phyloP scores from a whole-genome alignment of 1,140 invertebrate genomes.

The Spodoptera frugiperda region DNA sequence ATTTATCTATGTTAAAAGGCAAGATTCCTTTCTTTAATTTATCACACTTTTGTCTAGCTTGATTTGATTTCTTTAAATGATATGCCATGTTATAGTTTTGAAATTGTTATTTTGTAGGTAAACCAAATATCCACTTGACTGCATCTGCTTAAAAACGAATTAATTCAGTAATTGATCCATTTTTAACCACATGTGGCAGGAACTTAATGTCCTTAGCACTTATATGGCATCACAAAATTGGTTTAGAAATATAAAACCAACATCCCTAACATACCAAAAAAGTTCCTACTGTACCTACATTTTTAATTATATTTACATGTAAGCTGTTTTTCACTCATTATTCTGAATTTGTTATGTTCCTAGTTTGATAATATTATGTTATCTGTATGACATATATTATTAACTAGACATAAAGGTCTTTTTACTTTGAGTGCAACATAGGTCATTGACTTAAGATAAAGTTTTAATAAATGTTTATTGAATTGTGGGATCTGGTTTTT shows the following conservation, averaged over 20 bases:
- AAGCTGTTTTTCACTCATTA: not conserved
- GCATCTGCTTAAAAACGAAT: not conserved
- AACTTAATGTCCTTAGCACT: slow-evolving; percentile 11
- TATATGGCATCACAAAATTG: slow-evolving; percentile 27
- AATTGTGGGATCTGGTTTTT: slow-evolving; percentile 65
- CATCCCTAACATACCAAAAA: not conserved
- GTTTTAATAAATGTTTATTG: not conserved
- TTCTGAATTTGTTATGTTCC: slow-evolving; percentile 1
- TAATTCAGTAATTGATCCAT: not conserved
- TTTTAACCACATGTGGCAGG: not conserved
- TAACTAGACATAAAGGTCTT: not conserved
- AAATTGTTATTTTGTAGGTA: no score
- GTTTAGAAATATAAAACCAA: slow-evolving; percentile 32
- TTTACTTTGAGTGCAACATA: not conserved
- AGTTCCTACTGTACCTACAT: not conserved
- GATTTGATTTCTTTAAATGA: no score
- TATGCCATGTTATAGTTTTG: no score
- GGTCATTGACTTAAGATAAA: slow-evolving; percentile 15
- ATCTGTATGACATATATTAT: not conserved
- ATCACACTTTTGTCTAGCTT: no score
- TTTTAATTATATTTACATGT: not conserved
- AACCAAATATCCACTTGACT: not conserved
- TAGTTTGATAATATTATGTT: slow-evolving; percentile 9
- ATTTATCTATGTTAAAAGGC: no score
- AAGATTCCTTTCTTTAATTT: no score